Base-by-base conservation (phyloP, 2,888 invertebrate genomes). In the Pyrrhia umbra region DNA sequence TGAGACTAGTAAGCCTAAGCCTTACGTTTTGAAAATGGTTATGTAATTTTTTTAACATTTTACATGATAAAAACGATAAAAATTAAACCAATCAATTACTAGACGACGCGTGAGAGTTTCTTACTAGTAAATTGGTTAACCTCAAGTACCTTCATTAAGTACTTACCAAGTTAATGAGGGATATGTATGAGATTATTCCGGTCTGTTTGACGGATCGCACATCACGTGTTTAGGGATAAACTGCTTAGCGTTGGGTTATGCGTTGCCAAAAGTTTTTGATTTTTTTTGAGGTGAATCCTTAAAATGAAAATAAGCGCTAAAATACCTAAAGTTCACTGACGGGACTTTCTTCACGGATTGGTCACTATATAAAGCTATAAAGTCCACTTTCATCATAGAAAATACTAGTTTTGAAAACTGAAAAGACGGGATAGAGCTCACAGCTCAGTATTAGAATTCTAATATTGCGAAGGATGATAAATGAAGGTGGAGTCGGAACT, bases 401-500 rank as follows among this genome's bases (percentile, higher is more conserved):
- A 34, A 34, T 34, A 34, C 25, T 18, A 30, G 13, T 42, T 62
- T n/a, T 4, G 42, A 8, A 56, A 66, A 46, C 40, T 51, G 9
- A 10, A 20, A 43, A 42, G 15, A 10, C 25, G 1, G 13, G 51
- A 30, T 46, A 42, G n/a, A 13, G 25, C 43, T 25, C 18, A 18
- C 23, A 18, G 21, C n/a, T 56, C 21, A 5, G 16, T 30, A 68
- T 60, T 67, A 49, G 30, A 43, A 58, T 55, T 50, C 16, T 61
- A 55, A 61, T 57, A 71, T 39, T 34, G 40, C 27, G 8, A 15
- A 55, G 15, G 9, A 58, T 67, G 67, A 72, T 61, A 61, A 72
- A 67, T 67, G 46, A 47, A 54, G 56, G 34, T 42, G 45, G 2
- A 50, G 52, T 6, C 18, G 25, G 49, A 66, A 60, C 52, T 25